Conservation (phyloP, 2,797 vertebrate species). For the Channa striata region DNA sequence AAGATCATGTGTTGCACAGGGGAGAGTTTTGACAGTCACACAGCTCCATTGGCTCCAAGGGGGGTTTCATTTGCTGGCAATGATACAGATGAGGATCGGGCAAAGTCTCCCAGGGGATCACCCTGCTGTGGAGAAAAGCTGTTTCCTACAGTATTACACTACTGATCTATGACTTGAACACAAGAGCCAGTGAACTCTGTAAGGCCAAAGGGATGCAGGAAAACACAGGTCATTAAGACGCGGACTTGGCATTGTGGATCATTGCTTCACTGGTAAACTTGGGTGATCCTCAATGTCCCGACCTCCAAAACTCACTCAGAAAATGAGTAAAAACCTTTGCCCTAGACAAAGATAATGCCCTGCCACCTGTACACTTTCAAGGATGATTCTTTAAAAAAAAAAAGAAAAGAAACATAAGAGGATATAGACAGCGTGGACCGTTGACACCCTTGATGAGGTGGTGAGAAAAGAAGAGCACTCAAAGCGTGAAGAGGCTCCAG, state of each 20-base stretch:
- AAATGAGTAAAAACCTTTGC: slow-evolving; percentile 63
- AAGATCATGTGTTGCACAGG: slow-evolving; percentile 56
- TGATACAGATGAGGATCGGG: slow-evolving; percentile 57
- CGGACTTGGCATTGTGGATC: slow-evolving; percentile 22
- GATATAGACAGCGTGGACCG: slow-evolving; percentile 37
- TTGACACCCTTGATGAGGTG: slow-evolving; percentile 51
- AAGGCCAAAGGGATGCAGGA: slow-evolving; percentile 28
- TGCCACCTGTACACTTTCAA: slow-evolving; percentile 16
- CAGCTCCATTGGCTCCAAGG: slow-evolving; percentile 49
- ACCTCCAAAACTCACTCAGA: slow-evolving; percentile 31
- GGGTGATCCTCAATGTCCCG: slow-evolving; percentile 16
- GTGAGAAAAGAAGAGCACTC: slow-evolving; percentile 47
- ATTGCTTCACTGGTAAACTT: slow-evolving; percentile 25
- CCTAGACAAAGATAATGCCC: slow-evolving; percentile 3
- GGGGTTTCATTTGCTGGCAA: slow-evolving; percentile 62
- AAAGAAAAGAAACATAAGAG: slow-evolving; percentile 3
- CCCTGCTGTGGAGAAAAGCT: slow-evolving; percentile 62
- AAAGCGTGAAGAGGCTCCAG: slow-evolving; percentile 36
- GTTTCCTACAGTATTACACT: slow-evolving; percentile 65
- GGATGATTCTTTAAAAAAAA: slow-evolving; percentile 27
- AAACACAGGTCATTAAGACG: slow-evolving; percentile 20
- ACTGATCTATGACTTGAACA: slow-evolving; percentile 72
- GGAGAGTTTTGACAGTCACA: slow-evolving; percentile 67
- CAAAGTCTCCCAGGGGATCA: slow-evolving; percentile 45
- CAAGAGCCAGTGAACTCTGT: slow-evolving; percentile 41